Conservation (phyloP, 2,797 vertebrate species). For the Steatocranus sp. region DNA sequence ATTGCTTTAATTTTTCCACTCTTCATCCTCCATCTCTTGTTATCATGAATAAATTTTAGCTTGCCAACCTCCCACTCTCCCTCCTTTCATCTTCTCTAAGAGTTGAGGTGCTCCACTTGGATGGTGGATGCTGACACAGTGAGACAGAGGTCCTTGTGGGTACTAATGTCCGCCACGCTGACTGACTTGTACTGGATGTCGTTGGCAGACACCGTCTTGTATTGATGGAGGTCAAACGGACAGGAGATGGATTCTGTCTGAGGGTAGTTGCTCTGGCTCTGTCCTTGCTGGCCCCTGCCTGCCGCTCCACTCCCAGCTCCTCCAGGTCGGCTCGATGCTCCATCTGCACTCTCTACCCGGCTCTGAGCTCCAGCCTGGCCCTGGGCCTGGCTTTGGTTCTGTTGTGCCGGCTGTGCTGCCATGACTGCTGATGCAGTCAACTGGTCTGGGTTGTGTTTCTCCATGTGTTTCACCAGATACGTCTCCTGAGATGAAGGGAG, state of each 20-base stretch:
- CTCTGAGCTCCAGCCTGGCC: slow-evolving; percentile 48
- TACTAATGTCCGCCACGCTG: slow-evolving; percentile 72
- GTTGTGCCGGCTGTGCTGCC: slow-evolving; percentile 68
- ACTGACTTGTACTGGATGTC: slow-evolving; percentile 82
- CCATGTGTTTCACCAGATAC: slow-evolving; percentile 99
- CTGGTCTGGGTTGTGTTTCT: slow-evolving; percentile 96
- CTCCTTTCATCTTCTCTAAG: slow-evolving; percentile 70
- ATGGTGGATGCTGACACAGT: slow-evolving; percentile 95
- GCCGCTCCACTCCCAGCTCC: slow-evolving; percentile 43
- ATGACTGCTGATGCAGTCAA: slow-evolving; percentile 67
- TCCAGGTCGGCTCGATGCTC: slow-evolving; percentile 40
- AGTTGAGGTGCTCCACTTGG: slow-evolving; percentile 96
- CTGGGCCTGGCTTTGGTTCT: slow-evolving; percentile 72
- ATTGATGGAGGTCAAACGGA: slow-evolving; percentile 95
- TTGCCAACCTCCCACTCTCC: neutral
- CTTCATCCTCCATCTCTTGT: slow-evolving; percentile 14
- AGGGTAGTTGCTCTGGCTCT: slow-evolving; percentile 69
- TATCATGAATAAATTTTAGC: slow-evolving; percentile 3
- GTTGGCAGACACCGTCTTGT: slow-evolving; percentile 83
- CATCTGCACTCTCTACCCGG: slow-evolving; percentile 45
- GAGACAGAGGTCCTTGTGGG: slow-evolving; percentile 98
- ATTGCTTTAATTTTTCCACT: slow-evolving; percentile 61
- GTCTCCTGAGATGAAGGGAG: slow-evolving; percentile 84
- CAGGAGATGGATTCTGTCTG: slow-evolving; percentile 72
- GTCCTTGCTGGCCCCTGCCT: slow-evolving; percentile 70